Evolutionary conservation across 2,888 invertebrate species (phyloP).

Genomic region (Noctua janthina): DNA sequence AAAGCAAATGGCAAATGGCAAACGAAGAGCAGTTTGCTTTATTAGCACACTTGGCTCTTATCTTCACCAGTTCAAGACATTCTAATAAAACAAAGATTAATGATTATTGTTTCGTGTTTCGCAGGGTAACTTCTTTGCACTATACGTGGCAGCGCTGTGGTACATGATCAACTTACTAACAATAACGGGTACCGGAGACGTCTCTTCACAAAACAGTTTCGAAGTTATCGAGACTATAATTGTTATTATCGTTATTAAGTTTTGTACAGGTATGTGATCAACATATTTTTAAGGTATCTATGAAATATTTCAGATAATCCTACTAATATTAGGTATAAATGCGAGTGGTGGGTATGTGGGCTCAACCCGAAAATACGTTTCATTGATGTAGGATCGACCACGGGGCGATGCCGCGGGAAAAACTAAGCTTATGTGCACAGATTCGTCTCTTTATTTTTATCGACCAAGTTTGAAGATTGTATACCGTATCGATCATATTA

Average conservation of each 20-base stretch:
- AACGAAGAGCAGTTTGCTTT: background rate
- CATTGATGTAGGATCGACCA: background rate
- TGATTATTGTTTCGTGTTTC: conserved; percentile 45
- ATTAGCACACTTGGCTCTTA: background rate
- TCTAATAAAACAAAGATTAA: background rate
- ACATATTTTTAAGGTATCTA: background rate
- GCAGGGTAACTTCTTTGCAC: conserved; percentile 82
- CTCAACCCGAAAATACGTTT: background rate
- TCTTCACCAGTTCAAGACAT: background rate
- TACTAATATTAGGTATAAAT: background rate
- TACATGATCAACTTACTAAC: conserved; percentile 88
- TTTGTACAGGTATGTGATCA: conserved; percentile 83
- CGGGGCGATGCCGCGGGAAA: background rate
- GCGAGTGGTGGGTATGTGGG: background rate
- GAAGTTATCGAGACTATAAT: conserved; percentile 88
- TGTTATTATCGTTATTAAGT: conserved; percentile 87
- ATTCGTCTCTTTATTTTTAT: no score
- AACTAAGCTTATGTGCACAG: background rate
- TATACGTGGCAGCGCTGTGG: conserved; percentile 87
- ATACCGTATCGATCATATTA: background rate
- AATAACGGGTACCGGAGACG: conserved; percentile 89
- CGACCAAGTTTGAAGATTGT: background rate
- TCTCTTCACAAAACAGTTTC: conserved; percentile 84
- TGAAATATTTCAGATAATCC: background rate
- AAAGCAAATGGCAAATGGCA: background rate